Percentiles rank a stretch among this genome's conserved stretches.
These are phyloP conservation scores for Cyprinodon diabolis DNA, from an alignment of 2,797 vertebrate species.

Conservation along the genomic window DNA sequence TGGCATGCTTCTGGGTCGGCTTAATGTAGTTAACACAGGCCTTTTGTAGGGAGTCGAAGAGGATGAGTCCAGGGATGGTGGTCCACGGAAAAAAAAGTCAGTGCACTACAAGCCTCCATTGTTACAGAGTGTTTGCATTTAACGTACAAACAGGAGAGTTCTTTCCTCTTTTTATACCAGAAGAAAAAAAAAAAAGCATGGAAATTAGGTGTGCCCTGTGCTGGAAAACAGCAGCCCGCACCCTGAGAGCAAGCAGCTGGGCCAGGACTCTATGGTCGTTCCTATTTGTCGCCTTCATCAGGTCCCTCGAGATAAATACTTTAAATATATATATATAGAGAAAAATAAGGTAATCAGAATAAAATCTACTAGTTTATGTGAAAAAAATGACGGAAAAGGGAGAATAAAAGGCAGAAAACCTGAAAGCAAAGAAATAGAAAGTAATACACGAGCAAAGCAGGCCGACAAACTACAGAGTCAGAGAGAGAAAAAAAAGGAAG, in stretches of 20 bases:
- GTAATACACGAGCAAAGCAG: neutral
- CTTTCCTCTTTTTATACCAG: neutral
- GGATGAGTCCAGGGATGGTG: conserved; percentile 63
- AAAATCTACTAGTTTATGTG: neutral
- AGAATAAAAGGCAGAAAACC: neutral
- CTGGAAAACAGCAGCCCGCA: neutral
- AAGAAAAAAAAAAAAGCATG: neutral
- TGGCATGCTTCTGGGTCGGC: conserved; percentile 68
- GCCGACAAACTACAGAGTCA: neutral
- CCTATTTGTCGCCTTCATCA: neutral
- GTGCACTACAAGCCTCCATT: conserved; percentile 60
- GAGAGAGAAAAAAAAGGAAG: neutral
- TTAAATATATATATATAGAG: neutral
- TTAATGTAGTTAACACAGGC: conserved; percentile 74
- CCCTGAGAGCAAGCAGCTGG: neutral
- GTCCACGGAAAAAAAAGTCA: conserved; percentile 54
- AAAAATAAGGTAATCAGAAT: conserved; percentile 6
- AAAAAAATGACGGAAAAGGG: neutral
- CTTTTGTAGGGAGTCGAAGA: conserved; percentile 69
- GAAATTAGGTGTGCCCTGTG: conserved; percentile 1
- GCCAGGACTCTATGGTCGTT: neutral
- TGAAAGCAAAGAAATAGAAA: neutral
- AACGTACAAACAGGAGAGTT: conserved; percentile 24
- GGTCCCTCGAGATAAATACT: neutral
- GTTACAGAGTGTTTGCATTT: conserved; percentile 39